Evolutionary conservation across 92 coral and sea anemone species (phyloP).

Genomic region (Epizoanthus ramosus): DNA sequence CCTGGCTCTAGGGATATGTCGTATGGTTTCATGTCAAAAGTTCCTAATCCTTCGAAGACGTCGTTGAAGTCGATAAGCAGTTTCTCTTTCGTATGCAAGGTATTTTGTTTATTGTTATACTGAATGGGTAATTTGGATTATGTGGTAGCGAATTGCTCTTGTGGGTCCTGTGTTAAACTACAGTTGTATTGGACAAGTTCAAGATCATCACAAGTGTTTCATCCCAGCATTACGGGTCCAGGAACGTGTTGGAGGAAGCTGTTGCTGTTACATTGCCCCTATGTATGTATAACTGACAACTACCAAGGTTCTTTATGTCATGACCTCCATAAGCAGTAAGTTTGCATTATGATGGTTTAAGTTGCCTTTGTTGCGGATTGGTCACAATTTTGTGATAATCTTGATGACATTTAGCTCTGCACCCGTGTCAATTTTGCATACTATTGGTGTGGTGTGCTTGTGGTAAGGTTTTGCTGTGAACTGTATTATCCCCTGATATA

Average conservation of each 20-base stretch:
- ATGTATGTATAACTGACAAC: slow-evolving; percentile 57
- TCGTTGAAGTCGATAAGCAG: slow-evolving; percentile 38
- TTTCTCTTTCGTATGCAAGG: slow-evolving; percentile 36
- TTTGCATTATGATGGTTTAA: slow-evolving; percentile 33
- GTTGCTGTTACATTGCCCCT: slow-evolving; percentile 14
- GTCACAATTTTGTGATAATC: slow-evolving; percentile 42
- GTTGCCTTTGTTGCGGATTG: slow-evolving; percentile 33
- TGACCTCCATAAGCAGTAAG: slow-evolving; percentile 51
- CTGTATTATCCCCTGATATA: too few relatives aligned
- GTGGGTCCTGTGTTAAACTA: background rate
- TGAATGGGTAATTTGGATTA: too few relatives aligned
- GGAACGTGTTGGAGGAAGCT: slow-evolving; percentile 33
- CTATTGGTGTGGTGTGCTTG: slow-evolving; percentile 38
- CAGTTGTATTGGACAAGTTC: slow-evolving; percentile 36
- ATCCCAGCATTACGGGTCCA: slow-evolving; percentile 53
- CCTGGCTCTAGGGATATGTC: slow-evolving; percentile 53
- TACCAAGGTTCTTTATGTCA: slow-evolving; percentile 40
- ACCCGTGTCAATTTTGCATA: slow-evolving; percentile 67
- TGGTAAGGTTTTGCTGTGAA: slow-evolving; percentile 52
- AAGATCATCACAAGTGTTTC: slow-evolving; percentile 41
- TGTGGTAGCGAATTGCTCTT: too few relatives aligned
- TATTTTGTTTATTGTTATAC: background rate
- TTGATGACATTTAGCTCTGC: slow-evolving; percentile 57
- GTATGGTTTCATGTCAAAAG: slow-evolving; percentile 64
- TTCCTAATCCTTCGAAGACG: slow-evolving; percentile 44